Evolutionary conservation across 1,140 invertebrate genomes (phyloP).

Genomic region (Tyrophagus putrescentiae): DNA sequence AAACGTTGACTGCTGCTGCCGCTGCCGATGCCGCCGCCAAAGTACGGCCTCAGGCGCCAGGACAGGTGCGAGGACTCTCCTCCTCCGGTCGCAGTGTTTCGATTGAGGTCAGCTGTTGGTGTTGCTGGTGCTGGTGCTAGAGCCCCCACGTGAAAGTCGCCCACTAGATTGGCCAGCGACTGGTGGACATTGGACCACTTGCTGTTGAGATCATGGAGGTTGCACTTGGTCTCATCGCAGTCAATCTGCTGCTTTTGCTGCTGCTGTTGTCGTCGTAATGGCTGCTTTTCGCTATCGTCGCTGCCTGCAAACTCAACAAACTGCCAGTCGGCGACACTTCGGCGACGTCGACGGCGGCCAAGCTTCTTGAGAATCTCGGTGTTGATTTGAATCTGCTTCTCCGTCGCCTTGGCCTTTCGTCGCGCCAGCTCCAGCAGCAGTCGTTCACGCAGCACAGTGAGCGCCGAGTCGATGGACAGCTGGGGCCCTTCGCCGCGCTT

Average conservation of each 20-base stretch:
- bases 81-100: neutral
- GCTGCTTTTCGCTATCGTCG: neutral
- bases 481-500: conserved; percentile 39
- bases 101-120: neutral
- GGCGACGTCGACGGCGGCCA: conserved; percentile 32
- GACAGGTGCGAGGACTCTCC: neutral
- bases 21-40: neutral
- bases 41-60: neutral
- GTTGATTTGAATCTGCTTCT: conserved; percentile 42
- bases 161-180: neutral
- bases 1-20: neutral
- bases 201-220: neutral
- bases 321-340: neutral
- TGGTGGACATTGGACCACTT: conserved; percentile 1
- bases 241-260: neutral
- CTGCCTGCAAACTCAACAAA: neutral
- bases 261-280: neutral
- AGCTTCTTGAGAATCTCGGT: conserved; percentile 35
- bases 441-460: conserved; percentile 56
- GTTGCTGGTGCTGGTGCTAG: neutral
- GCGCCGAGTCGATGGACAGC: conserved; percentile 56
- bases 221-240: neutral
- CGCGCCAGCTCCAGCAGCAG: conserved; percentile 54
- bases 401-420: conserved; percentile 48
- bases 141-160: neutral